Percentiles rank a stretch among this genome's conserved stretches.
Evolutionary conservation across 64 coral and sea anemone genomes (phyloP).

Genomic region (Montipora foliosa): DNA sequence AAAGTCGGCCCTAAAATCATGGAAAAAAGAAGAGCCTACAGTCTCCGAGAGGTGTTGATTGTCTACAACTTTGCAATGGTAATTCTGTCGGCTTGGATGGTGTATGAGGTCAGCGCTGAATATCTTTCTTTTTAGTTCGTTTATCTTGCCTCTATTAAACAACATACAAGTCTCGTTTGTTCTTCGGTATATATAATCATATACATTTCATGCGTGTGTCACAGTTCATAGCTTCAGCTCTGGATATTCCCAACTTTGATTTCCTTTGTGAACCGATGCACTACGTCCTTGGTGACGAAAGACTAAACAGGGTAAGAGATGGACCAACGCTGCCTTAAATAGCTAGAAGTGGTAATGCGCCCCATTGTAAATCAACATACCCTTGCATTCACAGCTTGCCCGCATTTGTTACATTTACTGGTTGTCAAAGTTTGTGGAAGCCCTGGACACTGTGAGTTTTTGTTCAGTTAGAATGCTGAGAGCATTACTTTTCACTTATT

Average conservation of each 20-base stretch:
- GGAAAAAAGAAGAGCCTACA: constrained; percentile 63
- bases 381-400: too few species aligned
- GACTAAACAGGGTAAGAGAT: constrained; percentile 65
- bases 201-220: too few species aligned
- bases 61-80: constrained; percentile 67
- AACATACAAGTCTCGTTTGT: too few species aligned
- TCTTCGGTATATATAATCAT: too few species aligned
- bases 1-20: constrained; percentile 36
- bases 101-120: constrained; percentile 77
- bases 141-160: background rate
- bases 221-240: constrained; percentile 80
- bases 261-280: constrained; percentile 79
- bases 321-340: too few species aligned
- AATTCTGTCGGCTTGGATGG: constrained; percentile 75
- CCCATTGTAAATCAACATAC: too few species aligned
- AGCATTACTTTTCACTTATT: too few species aligned
- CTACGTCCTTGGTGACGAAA: constrained; percentile 78
- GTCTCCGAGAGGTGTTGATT: constrained; percentile 70
- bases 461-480: too few species aligned
- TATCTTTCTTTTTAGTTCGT: background rate
- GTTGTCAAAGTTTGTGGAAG: too few species aligned
- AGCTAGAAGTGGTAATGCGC: too few species aligned
- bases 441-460: too few species aligned
- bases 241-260: constrained; percentile 91
- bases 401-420: too few species aligned